Evolutionary conservation across 64 coral and sea anemone genomes (phyloP).

Genomic region (Porites australiensis): DNA sequence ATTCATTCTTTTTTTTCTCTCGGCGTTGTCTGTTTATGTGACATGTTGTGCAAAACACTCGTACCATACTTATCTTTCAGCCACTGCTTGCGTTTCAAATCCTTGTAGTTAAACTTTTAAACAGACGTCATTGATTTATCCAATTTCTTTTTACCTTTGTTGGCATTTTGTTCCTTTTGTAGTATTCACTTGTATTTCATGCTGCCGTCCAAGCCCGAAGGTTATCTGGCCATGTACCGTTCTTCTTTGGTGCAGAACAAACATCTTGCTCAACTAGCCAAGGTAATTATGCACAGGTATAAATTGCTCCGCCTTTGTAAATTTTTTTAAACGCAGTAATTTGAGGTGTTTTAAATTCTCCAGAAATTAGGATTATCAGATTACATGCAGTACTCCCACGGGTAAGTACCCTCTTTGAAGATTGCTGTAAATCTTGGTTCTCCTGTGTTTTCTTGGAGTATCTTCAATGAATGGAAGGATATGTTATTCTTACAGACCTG

Average conservation of each 20-base stretch:
- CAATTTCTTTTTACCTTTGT: too few species aligned
- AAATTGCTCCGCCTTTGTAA: background rate
- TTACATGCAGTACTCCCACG: constrained; percentile 95
- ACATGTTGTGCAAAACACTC: too few species aligned
- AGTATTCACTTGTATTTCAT: constrained; percentile 91
- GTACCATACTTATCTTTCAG: too few species aligned
- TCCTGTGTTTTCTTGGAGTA: background rate
- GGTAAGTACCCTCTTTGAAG: constrained; percentile 27
- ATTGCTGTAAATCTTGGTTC: background rate
- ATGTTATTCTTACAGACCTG: constrained; percentile 60
- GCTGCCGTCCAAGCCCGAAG: constrained; percentile 87
- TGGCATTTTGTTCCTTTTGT: background rate
- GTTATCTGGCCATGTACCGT: constrained; percentile 80
- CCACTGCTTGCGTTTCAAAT: too few species aligned
- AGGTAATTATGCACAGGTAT: constrained; percentile 57
- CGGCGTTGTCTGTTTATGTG: background rate
- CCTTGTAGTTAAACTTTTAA: too few species aligned
- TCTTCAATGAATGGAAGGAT: background rate
- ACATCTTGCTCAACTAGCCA: constrained; percentile 84
- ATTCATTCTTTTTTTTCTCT: background rate
- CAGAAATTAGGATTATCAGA: constrained; percentile 87
- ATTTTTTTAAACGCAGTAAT: background rate
- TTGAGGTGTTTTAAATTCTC: constrained; percentile 5
- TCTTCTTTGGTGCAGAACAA: constrained; percentile 94
- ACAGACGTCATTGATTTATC: too few species aligned